Evolutionary conservation across 1,140 invertebrate genomes (phyloP).

Genomic region (Solenopsis fugax): DNA sequence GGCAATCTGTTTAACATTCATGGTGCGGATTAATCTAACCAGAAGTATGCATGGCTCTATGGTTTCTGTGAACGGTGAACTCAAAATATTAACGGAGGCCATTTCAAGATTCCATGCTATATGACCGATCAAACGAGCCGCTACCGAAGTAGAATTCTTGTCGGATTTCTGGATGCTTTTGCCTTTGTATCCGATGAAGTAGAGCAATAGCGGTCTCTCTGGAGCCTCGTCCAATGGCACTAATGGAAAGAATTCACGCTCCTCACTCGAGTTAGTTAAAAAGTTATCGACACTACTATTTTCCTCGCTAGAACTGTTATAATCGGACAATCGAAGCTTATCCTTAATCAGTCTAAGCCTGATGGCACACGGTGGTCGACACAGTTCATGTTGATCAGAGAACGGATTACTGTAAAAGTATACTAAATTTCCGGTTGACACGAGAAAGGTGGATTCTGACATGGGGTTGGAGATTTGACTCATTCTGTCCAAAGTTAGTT

Average conservation of each 20-base stretch:
- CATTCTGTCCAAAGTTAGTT: constrained; percentile 86
- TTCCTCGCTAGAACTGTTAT: constrained; percentile 48
- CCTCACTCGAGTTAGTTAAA: constrained; percentile 1
- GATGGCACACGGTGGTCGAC: no score
- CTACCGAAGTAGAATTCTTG: constrained; percentile 80
- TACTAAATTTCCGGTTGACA: constrained; percentile 87
- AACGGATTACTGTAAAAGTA: constrained; percentile 86
- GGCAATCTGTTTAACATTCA: constrained; percentile 88
- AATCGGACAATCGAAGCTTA: neutral
- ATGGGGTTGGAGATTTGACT: constrained; percentile 70
- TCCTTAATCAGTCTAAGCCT: no score
- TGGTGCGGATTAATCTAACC: constrained; percentile 87
- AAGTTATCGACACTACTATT: no score
- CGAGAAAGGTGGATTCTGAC: constrained; percentile 57
- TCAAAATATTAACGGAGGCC: neutral
- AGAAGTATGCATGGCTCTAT: constrained; percentile 89
- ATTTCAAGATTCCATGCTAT: constrained; percentile 87
- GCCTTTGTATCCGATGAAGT: constrained; percentile 87
- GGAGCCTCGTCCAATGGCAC: constrained; percentile 85
- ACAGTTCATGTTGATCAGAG: constrained; percentile 21
- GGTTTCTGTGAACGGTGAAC: neutral
- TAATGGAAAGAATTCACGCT: constrained; percentile 84
- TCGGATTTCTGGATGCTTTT: constrained; percentile 82
- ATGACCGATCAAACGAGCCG: constrained; percentile 86
- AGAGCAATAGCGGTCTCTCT: constrained; percentile 85